Percentiles rank a stretch among this genome's conserved stretches.
Conservation (phyloP, 1,140 invertebrate genomes). For the Octopus sinensis region DNA sequence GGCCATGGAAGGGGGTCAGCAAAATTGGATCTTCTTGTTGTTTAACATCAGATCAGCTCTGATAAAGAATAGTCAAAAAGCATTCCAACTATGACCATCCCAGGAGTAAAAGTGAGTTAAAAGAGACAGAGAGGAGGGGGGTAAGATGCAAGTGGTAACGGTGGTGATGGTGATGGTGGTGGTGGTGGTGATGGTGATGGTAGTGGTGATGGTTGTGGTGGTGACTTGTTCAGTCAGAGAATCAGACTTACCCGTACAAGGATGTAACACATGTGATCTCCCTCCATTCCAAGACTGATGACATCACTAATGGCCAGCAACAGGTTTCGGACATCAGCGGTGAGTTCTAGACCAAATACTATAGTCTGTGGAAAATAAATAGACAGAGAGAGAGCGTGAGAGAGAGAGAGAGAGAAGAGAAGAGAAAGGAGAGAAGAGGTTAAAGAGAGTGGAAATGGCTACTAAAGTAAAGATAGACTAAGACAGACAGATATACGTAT, state of each 20-base stretch:
- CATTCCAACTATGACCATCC: no score
- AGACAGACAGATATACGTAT: no score
- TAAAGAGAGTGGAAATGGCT: background rate
- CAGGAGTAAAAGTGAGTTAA: no score
- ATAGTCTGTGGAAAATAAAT: constrained; percentile 38
- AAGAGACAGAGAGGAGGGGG: no score
- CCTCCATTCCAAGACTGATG: constrained; percentile 57
- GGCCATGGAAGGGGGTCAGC: no score
- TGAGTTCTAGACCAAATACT: constrained; percentile 42
- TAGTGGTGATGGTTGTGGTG: background rate
- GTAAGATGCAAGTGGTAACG: constrained; percentile 2
- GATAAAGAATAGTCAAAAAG: no score
- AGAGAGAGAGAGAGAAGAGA: background rate
- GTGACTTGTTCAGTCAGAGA: background rate
- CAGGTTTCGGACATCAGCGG: constrained; percentile 38
- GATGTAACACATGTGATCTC: constrained; percentile 65
- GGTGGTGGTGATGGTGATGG: no score
- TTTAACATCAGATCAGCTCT: no score
- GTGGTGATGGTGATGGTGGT: background rate
- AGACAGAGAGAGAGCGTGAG: background rate
- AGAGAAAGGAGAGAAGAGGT: background rate
- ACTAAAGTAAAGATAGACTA: background rate
- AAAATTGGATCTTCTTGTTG: no score
- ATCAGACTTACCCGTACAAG: constrained; percentile 58
- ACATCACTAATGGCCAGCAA: constrained; percentile 44